Percentiles rank a stretch among this genome's conserved stretches.
Conservation (phyloP, 2,797 vertebrate species). For the Mormyrops boulengeri region DNA sequence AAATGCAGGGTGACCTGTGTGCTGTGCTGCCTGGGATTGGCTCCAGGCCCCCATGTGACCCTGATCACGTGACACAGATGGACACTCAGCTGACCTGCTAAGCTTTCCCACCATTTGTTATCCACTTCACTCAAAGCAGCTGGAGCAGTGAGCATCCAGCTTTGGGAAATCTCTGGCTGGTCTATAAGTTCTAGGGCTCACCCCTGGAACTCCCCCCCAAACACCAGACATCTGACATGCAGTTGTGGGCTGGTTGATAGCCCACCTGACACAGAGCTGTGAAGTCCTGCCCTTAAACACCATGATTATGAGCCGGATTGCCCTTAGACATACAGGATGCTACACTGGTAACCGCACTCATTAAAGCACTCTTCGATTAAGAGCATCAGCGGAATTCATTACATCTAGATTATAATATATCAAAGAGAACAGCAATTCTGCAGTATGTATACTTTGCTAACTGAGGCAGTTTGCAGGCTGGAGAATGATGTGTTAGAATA, state of each 20-base stretch:
- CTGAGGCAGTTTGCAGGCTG: not conserved
- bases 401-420: not conserved
- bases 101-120: not conserved
- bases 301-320: not conserved
- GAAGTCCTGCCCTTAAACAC: not conserved
- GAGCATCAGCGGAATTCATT: not conserved
- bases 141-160: not conserved
- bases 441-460: not conserved
- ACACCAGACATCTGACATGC: not conserved
- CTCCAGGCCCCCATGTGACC: not conserved
- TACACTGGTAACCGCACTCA: not conserved
- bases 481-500: not conserved
- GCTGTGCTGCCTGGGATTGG: not conserved
- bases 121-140: not conserved
- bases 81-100: not conserved
- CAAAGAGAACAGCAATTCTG: not conserved
- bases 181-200: not conserved
- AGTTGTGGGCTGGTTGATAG: not conserved
- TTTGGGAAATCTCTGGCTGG: not conserved
- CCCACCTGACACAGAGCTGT: not conserved
- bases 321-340: not conserved
- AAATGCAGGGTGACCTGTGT: not conserved
- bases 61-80: not conserved
- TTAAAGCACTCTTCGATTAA: not conserved
- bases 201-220: not conserved